phyloP scores from a whole-genome alignment of 2,888 invertebrate species.

The Stictocephala bisonia region DNA sequence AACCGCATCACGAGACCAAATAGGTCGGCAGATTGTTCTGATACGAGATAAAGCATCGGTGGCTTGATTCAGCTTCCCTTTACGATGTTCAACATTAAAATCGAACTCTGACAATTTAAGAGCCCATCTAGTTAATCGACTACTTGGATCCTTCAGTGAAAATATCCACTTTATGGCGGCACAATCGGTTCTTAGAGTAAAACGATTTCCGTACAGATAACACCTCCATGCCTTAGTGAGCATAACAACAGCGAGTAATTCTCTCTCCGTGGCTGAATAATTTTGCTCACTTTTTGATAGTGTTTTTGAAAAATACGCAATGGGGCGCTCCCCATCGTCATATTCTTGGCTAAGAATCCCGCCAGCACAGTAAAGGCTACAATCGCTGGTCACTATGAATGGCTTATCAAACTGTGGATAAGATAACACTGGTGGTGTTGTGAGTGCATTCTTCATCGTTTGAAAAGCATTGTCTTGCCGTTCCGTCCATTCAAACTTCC shows the following conservation, averaged over 20 bases:
- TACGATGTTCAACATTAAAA: constrained; percentile 15
- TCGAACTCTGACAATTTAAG: constrained; percentile 43
- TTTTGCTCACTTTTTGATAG: constrained; percentile 37
- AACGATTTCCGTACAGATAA: constrained; percentile 30
- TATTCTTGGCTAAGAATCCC: constrained; percentile 29
- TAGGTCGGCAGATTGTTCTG: not conserved
- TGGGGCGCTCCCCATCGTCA: constrained; percentile 29
- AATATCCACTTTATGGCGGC: constrained; percentile 47
- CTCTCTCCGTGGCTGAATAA: constrained; percentile 28
- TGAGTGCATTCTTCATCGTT: constrained; percentile 43
- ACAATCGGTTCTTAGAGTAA: constrained; percentile 38
- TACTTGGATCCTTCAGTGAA: constrained; percentile 44
- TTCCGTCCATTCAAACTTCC: constrained; percentile 38
- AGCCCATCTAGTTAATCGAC: constrained; percentile 48
- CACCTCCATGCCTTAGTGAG: constrained; percentile 15
- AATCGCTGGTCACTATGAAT: constrained; percentile 45
- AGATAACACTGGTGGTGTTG: constrained; percentile 38
- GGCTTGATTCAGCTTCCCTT: not conserved
- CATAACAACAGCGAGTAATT: constrained; percentile 32
- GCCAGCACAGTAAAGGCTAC: constrained; percentile 31
- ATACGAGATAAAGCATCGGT: not conserved
- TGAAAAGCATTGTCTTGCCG: constrained; percentile 45
- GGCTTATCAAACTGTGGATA: constrained; percentile 54
- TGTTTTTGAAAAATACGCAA: constrained; percentile 33
- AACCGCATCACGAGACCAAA: constrained; percentile 1